These are phyloP conservation scores for Reticulitermes lucifugus DNA, from an alignment of 2,888 invertebrate species.

Conservation along the genomic window DNA sequence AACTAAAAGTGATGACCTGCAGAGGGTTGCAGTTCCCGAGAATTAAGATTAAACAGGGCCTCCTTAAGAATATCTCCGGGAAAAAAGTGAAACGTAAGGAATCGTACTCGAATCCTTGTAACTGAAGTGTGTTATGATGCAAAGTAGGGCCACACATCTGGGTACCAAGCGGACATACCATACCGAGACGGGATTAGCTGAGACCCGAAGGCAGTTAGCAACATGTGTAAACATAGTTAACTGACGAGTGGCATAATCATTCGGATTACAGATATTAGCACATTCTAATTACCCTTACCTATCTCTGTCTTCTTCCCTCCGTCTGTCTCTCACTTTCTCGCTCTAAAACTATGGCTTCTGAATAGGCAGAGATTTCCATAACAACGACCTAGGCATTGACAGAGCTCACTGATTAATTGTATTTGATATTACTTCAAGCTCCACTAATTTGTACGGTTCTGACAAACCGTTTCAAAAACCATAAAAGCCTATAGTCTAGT, in stretches of 20 bases:
- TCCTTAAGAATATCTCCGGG: background rate
- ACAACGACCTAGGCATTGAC: conserved; percentile 36
- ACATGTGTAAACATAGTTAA: conserved; percentile 17
- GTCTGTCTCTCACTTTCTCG: too few species aligned
- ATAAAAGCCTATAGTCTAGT: background rate
- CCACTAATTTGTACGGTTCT: background rate
- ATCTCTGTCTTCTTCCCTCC: background rate
- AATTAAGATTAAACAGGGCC: background rate
- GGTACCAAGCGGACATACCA: background rate
- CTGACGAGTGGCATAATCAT: conserved; percentile 27
- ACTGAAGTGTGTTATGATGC: background rate
- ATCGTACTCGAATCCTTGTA: background rate
- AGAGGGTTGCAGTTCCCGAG: background rate
- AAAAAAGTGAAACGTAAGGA: background rate
- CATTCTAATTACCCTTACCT: conserved; percentile 3
- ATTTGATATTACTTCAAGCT: conserved; percentile 28
- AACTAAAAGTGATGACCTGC: background rate
- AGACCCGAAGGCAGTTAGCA: background rate
- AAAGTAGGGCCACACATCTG: conserved; percentile 5
- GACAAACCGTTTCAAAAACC: conserved; percentile 11
- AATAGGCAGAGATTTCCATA: conserved; percentile 30
- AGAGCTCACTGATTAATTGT: conserved; percentile 34
- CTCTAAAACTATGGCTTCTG: background rate
- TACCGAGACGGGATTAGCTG: background rate
- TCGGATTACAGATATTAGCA: conserved; percentile 35